Evolutionary conservation across 2,888 invertebrate genomes (phyloP), one percentile per base, ranked within the genome.

Genomic region (Caradrina clavipalpis): DNA sequence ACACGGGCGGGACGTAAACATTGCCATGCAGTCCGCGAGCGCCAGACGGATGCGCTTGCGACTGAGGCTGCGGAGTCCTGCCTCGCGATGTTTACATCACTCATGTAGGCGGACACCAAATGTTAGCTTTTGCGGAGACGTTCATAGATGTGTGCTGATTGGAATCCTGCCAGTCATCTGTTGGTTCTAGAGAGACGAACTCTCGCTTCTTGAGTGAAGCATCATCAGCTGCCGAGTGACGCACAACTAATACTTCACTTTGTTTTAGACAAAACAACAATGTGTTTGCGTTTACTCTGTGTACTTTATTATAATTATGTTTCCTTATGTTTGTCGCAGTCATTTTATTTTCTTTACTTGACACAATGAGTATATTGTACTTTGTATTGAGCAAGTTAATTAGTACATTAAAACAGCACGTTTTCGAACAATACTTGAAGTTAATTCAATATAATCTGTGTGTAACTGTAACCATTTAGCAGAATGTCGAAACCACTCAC

Each of bases 401-500:
- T 50, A 42, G 53, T 56, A 42, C 47, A 57, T 51, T 63, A 39
- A 39, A 56, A 51, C 26, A 47, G 13, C 53, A 22, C 22, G 47
- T 35, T 58, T 21, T 21, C 45, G 35, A 50, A 50, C 64, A 55
- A 73, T 49, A 73, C 31, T 42, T 21, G 13, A 22, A 55, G 49
- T 3, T 45, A 45, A 42, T 15, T 42, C 2, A 11, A 39, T 13
- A 39, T 39, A 13, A 2, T 39, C 11, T 35, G 3, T 39, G 39
- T 19, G 47, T 45, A 17, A 11, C 42, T 47, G 42, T 74, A 62
- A 75, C 39, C 11, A 50, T 42, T 47, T 56, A 17, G 13, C 4
- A 22, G 31, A 10, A 57, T 67, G 60, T 77, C 21, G 72, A 71
- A 73, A 75, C 51, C 42, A 54, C 54, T 26, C 26, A 10, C 39